Base-by-base conservation (phyloP, 2,113 vertebrate species). In the Bujurquina vittata region DNA sequence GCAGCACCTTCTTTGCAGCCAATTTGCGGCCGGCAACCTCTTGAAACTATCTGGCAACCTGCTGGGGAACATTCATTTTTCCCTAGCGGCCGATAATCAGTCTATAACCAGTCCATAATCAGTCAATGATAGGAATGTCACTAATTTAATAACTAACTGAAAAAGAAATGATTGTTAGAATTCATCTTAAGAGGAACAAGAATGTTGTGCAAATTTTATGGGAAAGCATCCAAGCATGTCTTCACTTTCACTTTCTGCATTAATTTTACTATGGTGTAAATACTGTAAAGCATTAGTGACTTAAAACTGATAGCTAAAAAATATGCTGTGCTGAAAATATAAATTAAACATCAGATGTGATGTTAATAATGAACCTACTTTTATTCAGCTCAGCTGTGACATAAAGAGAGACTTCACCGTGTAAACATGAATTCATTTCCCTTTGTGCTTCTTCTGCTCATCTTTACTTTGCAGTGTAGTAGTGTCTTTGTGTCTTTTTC, bases 281-380 rank as follows among this genome's bases (percentile, higher is more conserved):
- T 52, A 20, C 4, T 52, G 26, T 49, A 69, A 67, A 26, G 40
- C 40, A 67, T 67, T 67, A 67, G 23, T 69, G 40, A 29, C 23
- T 49, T 69, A 49, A 69, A 10, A 69, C 26, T 67, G 40, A 67
- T 18, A 49, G 63, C 29, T 67, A 67, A 15, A 49, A 49, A 40
- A 67, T 49, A 49, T 20, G 17, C 10, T 69, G 18, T 52, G 43
- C 65, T 31, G 10, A 31, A 31, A 31, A 52, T 72, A 11, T 52
- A 52, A 69, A 31, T 52, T 52, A 52, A 52, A 52, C 12, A 72
- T 52, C 23, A 26, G 65, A 37, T 62, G 10, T n/a, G n/a, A 55
- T 10, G 20, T 22, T 55, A 55, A 9, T 10, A 1, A 72, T 72
- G 29, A 72, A 52, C 43, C 14, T 49, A 4, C 3, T 72, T 72